phyloP scores from a whole-genome alignment of 2,113 vertebrate species.

The Anser cygnoides region DNA sequence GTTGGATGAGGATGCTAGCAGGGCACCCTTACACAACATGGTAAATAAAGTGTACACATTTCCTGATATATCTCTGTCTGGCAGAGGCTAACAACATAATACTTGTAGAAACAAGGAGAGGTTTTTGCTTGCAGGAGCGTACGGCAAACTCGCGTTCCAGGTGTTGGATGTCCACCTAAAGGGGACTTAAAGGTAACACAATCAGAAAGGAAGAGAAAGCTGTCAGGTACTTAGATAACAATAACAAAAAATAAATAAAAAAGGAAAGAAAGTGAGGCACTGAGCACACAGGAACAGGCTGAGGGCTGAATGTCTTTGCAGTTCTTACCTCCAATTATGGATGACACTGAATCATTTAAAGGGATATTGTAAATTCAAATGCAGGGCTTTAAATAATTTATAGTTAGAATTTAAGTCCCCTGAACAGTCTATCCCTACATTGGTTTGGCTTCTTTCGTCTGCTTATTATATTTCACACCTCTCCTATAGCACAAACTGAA shows the following conservation, averaged over 20 bases:
- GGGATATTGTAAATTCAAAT: conserved; percentile 38
- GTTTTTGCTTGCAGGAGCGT: not conserved
- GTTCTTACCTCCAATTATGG: not conserved
- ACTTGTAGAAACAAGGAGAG: not conserved
- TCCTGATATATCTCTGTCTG: not conserved
- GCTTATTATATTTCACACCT: conserved; percentile 50
- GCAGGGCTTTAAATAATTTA: conserved; percentile 35
- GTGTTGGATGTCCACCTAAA: not conserved
- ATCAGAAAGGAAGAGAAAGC: conserved; percentile 4
- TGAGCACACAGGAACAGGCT: not conserved
- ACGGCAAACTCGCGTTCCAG: not conserved
- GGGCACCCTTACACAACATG: not conserved
- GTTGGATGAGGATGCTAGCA: not conserved
- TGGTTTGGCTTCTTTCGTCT: conserved; percentile 27
- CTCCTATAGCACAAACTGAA: conserved; percentile 33
- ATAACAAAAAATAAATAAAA: not conserved
- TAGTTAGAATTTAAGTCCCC: not conserved
- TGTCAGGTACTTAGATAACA: not conserved
- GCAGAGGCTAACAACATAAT: not conserved
- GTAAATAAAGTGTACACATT: not conserved
- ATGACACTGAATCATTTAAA: conserved; percentile 31
- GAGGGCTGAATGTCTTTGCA: not conserved
- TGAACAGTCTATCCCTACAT: conserved; percentile 7
- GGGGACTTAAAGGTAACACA: not conserved
- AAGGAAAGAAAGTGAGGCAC: not conserved